Evolutionary conservation across 2,797 vertebrate species (phyloP).

Genomic region (Alcedo quadribrachys): DNA sequence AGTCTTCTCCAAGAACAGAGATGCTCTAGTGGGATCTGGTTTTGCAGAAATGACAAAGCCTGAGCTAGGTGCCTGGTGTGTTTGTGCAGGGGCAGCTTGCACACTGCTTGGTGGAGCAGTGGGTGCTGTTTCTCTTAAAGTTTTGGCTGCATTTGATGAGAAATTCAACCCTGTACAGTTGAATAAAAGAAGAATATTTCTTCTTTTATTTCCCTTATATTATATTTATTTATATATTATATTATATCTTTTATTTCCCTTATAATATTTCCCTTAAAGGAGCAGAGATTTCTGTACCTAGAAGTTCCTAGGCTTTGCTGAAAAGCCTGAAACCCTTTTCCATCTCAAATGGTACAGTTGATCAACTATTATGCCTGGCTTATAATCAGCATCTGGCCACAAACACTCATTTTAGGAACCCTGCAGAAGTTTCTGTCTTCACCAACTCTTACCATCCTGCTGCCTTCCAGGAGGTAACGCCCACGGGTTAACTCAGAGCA

Average conservation of each 20-base stretch:
- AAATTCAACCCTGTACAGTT: not conserved
- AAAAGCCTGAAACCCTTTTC: not conserved
- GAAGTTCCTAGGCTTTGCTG: not conserved
- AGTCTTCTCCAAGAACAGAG: not conserved
- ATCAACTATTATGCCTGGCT: not conserved
- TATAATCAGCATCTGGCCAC: constrained; percentile 31
- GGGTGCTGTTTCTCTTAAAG: not conserved
- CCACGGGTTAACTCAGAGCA: constrained; percentile 8
- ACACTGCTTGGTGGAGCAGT: not conserved
- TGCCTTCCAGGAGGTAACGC: constrained; percentile 37
- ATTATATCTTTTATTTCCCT: no score
- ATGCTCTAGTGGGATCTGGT: not conserved
- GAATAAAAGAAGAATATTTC: not conserved
- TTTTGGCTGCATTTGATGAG: not conserved
- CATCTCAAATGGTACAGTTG: not conserved
- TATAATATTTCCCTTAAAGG: not conserved
- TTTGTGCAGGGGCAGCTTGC: not conserved
- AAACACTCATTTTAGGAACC: constrained; percentile 27
- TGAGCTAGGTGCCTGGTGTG: not conserved
- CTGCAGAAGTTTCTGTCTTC: constrained; percentile 42
- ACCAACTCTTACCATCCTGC: constrained; percentile 14
- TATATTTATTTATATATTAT: no score
- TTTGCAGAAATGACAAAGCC: not conserved
- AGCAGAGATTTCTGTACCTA: constrained; percentile 2
- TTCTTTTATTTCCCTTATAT: no score